Percentiles rank a stretch among this genome's conserved stretches.
Evolutionary conservation across 2,113 vertebrate genomes (phyloP).

Genomic region (Heteronetta atricapilla): DNA sequence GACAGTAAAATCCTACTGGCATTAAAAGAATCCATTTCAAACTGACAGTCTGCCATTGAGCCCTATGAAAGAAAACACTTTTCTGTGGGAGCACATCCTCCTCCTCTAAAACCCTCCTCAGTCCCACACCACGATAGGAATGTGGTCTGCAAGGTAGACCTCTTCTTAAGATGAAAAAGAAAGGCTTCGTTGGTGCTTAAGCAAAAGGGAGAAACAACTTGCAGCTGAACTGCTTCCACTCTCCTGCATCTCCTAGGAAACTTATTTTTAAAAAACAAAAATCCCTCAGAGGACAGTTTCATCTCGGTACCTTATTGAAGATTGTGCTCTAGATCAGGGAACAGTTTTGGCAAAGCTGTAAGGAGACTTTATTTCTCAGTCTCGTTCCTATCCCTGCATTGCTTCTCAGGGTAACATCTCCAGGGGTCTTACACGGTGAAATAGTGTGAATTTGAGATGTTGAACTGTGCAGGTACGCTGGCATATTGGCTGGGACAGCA

Average conservation of each 20-base stretch:
- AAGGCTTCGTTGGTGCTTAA: neutral
- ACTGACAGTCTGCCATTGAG: neutral
- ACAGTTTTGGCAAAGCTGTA: neutral
- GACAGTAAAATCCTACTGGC: neutral
- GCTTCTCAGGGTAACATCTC: neutral
- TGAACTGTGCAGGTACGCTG: neutral
- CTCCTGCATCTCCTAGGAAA: neutral
- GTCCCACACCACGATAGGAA: neutral
- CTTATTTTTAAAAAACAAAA: neutral
- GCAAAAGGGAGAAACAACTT: neutral
- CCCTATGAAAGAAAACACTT: neutral
- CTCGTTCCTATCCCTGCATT: neutral
- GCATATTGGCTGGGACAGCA: neutral
- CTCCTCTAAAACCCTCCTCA: neutral
- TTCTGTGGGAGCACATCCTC: neutral
- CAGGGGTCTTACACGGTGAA: neutral
- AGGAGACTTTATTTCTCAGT: neutral
- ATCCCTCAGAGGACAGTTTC: neutral
- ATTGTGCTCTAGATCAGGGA: neutral
- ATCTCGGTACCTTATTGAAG: neutral
- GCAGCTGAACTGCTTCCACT: neutral
- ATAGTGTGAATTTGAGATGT: neutral
- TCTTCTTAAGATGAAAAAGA: neutral
- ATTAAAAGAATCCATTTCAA: neutral
- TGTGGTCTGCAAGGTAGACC: neutral